These are phyloP conservation scores for Limulus polyphemus DNA, from an alignment of 2,888 invertebrate genomes.

Conservation along the genomic window DNA sequence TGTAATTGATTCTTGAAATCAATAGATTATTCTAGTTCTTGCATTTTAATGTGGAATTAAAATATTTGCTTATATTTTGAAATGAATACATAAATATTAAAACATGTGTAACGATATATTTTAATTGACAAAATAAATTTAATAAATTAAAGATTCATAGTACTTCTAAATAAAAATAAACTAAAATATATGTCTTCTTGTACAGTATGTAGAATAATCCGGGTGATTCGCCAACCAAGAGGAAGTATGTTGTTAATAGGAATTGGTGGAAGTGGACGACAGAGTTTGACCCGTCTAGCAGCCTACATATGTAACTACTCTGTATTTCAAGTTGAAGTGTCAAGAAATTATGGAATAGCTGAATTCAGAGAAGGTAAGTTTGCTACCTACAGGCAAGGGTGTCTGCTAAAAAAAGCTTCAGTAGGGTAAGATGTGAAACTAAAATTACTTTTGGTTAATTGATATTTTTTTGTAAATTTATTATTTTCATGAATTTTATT, in stretches of 20 bases:
- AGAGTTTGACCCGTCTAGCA: constrained; percentile 61
- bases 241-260: constrained; percentile 75
- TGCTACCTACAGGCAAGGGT: no score
- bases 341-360: constrained; percentile 57
- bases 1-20: no score
- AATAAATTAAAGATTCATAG: no score
- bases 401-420: no score
- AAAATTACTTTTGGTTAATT: no score
- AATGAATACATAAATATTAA: neutral
- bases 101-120: constrained; percentile 2
- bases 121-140: no score
- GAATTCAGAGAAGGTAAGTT: constrained; percentile 50
- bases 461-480: no score
- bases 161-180: constrained; percentile 9
- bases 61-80: neutral
- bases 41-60: no score
- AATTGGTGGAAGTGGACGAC: constrained; percentile 70
- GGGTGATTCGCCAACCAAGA: constrained; percentile 66
- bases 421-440: no score
- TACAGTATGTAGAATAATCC: constrained; percentile 57
- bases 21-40: no score
- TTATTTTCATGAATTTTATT: no score
- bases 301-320: constrained; percentile 65
- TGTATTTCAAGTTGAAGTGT: constrained; percentile 64
- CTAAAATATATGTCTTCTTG: constrained; percentile 6